These are phyloP conservation scores for Eutrigla gurnardus DNA, from an alignment of 2,797 vertebrate species.

Conservation along the genomic window DNA sequence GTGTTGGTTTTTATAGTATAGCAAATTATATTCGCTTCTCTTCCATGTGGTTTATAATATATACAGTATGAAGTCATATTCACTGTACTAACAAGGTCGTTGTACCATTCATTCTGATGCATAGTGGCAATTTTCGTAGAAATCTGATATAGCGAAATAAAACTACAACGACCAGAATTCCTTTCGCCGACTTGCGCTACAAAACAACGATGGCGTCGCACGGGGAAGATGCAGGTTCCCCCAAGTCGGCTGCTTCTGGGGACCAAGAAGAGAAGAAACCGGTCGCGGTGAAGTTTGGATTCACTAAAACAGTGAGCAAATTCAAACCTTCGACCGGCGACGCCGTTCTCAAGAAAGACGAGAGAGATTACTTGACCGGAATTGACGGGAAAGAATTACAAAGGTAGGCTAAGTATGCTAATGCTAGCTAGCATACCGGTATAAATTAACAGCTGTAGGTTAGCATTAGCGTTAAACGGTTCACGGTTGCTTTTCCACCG, in stretches of 20 bases:
- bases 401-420: slow-evolving; percentile 75
- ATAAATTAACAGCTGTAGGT: background rate
- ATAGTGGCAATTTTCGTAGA: slow-evolving; percentile 64
- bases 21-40: no score
- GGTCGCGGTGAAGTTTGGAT: slow-evolving; percentile 81
- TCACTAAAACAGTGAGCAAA: slow-evolving; percentile 83
- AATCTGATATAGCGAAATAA: fast-evolving
- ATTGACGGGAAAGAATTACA: slow-evolving; percentile 80
- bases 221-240: slow-evolving; percentile 21
- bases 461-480: background rate
- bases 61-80: no score
- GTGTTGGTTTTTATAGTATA: no score
- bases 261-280: slow-evolving; percentile 72
- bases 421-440: slow-evolving; percentile 58
- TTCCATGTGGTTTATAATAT: no score
- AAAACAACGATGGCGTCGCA: slow-evolving; percentile 82
- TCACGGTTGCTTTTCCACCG: background rate
- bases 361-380: slow-evolving; percentile 82
- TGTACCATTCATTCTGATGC: slow-evolving; percentile 43
- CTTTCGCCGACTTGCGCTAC: background rate
- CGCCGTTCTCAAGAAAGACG: slow-evolving; percentile 47
- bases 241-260: slow-evolving; percentile 15
- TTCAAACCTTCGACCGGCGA: slow-evolving; percentile 63
- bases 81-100: background rate
- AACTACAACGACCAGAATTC: slow-evolving; percentile 77